phyloP scores from a whole-genome alignment of 2,888 invertebrate genomes.

The Cheilosia soror region DNA sequence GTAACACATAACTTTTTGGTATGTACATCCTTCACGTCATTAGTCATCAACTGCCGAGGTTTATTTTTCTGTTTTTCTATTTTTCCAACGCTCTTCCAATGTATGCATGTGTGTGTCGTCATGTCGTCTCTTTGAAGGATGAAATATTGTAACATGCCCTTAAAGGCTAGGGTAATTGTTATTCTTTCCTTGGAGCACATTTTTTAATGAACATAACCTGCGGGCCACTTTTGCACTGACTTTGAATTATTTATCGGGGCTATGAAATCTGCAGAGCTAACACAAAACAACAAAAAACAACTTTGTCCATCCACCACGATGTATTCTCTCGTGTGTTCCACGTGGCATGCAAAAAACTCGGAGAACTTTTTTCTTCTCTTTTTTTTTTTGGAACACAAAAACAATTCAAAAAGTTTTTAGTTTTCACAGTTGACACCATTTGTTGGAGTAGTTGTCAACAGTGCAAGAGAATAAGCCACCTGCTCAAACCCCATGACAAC shows the following conservation, averaged over 20 bases:
- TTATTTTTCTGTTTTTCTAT: not conserved
- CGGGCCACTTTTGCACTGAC: constrained; percentile 70
- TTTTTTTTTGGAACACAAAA: constrained; percentile 59
- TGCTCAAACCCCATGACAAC: constrained; percentile 30
- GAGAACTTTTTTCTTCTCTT: constrained; percentile 13
- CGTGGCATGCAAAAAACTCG: constrained; percentile 51
- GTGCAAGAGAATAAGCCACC: constrained; percentile 39
- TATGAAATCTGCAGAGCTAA: constrained; percentile 61
- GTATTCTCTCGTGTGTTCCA: constrained; percentile 50
- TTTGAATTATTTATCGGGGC: constrained; percentile 73
- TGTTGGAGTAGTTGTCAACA: constrained; percentile 70
- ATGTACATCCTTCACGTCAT: constrained; percentile 47
- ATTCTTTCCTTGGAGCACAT: constrained; percentile 60
- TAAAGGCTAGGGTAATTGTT: constrained; percentile 69
- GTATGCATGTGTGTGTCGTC: not conserved
- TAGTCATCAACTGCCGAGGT: constrained; percentile 58
- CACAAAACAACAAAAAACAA: constrained; percentile 25
- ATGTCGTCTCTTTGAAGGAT: constrained; percentile 17
- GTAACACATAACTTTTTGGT: constrained; percentile 51
- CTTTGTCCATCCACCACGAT: constrained; percentile 33
- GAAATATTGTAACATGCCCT: constrained; percentile 51
- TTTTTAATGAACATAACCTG: constrained; percentile 73
- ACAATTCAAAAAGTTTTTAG: constrained; percentile 59
- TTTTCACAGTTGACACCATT: constrained; percentile 71
- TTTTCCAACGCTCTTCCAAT: too few relatives aligned